Percentiles rank a stretch among this genome's conserved stretches.
phyloP scores from a whole-genome alignment of 1,140 invertebrate species.

The Lucilia sericata region DNA sequence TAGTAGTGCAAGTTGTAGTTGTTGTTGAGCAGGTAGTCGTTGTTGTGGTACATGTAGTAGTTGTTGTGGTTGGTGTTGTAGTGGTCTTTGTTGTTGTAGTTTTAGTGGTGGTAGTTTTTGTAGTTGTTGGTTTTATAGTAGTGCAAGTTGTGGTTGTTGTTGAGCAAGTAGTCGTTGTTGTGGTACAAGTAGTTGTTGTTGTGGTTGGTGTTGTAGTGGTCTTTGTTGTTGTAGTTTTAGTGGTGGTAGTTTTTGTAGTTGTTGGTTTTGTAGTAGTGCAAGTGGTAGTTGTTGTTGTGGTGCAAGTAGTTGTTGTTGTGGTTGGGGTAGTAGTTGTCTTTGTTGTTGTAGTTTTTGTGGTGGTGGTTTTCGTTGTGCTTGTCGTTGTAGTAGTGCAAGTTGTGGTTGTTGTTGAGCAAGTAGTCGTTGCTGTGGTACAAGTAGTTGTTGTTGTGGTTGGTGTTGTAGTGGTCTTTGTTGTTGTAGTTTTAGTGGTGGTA shows the following conservation, averaged over 20 bases:
- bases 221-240: neutral
- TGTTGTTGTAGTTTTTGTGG: neutral
- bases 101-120: neutral
- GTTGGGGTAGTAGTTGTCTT: constrained; percentile 14
- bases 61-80: constrained; percentile 15
- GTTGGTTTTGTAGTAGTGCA: neutral
- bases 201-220: neutral
- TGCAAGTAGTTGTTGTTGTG: constrained; percentile 1
- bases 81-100: neutral
- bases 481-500: neutral
- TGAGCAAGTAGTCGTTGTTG: neutral
- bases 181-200: neutral
- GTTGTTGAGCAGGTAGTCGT: constrained; percentile 40
- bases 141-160: neutral
- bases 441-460: neutral
- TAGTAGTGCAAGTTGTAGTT: neutral
- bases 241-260: neutral
- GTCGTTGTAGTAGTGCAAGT: neutral
- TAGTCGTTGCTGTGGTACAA: neutral
- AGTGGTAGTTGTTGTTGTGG: constrained; percentile 29
- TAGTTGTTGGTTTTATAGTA: neutral
- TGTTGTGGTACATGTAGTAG: constrained; percentile 39
- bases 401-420: neutral
- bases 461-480: neutral
- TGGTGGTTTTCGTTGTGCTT: neutral